Conservation (phyloP, 2,113 vertebrate species). For the Tenrec ecaudatus region DNA sequence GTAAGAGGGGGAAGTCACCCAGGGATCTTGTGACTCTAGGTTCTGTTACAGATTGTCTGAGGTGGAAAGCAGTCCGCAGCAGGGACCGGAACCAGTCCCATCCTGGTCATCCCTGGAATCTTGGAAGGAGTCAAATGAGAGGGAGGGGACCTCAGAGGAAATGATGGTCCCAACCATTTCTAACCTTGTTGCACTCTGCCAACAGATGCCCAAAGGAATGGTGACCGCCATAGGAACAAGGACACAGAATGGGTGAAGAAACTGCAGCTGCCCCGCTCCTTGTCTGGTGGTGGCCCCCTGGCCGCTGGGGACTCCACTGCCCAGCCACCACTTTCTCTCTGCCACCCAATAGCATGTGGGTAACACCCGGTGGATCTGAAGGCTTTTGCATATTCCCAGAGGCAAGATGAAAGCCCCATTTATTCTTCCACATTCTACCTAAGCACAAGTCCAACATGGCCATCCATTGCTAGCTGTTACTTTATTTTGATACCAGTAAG, state of each 20-base stretch:
- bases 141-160: background rate
- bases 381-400: rapidly evolving
- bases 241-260: background rate
- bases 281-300: background rate
- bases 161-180: no score
- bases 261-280: background rate
- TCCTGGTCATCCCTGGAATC: background rate
- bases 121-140: background rate
- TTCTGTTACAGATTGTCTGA: background rate
- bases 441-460: background rate
- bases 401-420: background rate
- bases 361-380: background rate
- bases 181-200: background rate
- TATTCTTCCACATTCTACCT: no score
- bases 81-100: background rate
- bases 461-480: rapidly evolving
- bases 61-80: background rate
- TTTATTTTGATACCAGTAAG: background rate
- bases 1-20: background rate
- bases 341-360: rapidly evolving
- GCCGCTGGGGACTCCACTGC: background rate
- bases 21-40: background rate
- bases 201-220: background rate
- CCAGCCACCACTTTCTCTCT: rapidly evolving
- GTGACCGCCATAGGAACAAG: no score